Evolutionary conservation across 1,140 invertebrate genomes (phyloP).

Genomic region (Lordiphosa mommai): DNA sequence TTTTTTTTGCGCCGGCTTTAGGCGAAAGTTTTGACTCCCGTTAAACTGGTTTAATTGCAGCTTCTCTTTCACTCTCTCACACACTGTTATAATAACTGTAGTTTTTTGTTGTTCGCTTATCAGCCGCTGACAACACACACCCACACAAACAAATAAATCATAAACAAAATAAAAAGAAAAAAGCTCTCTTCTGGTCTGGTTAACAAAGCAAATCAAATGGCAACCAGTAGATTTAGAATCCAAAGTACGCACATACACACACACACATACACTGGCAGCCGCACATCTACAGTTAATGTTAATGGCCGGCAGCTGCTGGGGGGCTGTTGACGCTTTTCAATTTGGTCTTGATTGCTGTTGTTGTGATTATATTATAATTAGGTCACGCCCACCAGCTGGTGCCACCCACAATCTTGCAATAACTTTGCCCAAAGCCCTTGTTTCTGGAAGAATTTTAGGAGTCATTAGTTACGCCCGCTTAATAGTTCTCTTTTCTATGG

Average conservation of each 20-base stretch:
- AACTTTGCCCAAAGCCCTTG: background rate
- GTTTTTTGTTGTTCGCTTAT: slow-evolving; percentile 28
- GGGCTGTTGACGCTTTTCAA: slow-evolving; percentile 14
- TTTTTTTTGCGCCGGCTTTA: slow-evolving; percentile 54
- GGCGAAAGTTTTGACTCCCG: slow-evolving; percentile 62
- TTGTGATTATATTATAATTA: background rate
- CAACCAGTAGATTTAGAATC: slow-evolving; percentile 15
- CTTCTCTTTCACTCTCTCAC: slow-evolving; percentile 29
- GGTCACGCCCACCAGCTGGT: slow-evolving; percentile 11
- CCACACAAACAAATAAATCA: slow-evolving; percentile 23
- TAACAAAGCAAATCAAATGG: slow-evolving; percentile 12
- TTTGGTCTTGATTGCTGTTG: background rate
- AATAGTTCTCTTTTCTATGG: too few relatives aligned
- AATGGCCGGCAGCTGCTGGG: slow-evolving; percentile 10
- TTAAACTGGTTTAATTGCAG: slow-evolving; percentile 74
- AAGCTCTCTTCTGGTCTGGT: slow-evolving; percentile 7
- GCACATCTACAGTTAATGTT: slow-evolving; percentile 21
- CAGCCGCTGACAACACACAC: slow-evolving; percentile 8
- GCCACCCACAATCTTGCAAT: background rate
- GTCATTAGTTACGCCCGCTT: too few relatives aligned
- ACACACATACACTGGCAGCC: background rate
- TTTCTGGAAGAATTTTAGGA: too few relatives aligned
- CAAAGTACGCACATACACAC: slow-evolving; percentile 22
- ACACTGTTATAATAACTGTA: background rate
- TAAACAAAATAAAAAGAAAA: slow-evolving; percentile 7